A percentile compares a stretch with the other conserved stretches of the same genome.
Evolutionary conservation across 2,113 vertebrate genomes (phyloP).

Genomic region (human): GRCh38 chr6:163577501-163578000

Average conservation of each 20-base stretch:
- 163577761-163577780: not conserved
- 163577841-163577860: not conserved
- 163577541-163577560: rapidly evolving
- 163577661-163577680: no score
- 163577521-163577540: not conserved
- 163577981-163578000: not conserved
- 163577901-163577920: not conserved
- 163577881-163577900: not conserved
- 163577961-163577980: not conserved
- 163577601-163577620: not conserved
- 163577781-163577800: not conserved
- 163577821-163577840: not conserved
- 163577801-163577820: not conserved
- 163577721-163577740: not conserved
- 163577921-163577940: not conserved
- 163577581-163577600: not conserved
- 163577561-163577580: rapidly evolving
- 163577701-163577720: not conserved
- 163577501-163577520: rapidly evolving
- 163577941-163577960: not conserved
- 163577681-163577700: not conserved
- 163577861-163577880: not conserved
- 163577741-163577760: not conserved
- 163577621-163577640: rapidly evolving
- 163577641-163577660: not conserved